These are phyloP conservation scores for Phoeniculus purpureus DNA, from an alignment of 2,797 vertebrate genomes.

Conservation along the genomic window DNA sequence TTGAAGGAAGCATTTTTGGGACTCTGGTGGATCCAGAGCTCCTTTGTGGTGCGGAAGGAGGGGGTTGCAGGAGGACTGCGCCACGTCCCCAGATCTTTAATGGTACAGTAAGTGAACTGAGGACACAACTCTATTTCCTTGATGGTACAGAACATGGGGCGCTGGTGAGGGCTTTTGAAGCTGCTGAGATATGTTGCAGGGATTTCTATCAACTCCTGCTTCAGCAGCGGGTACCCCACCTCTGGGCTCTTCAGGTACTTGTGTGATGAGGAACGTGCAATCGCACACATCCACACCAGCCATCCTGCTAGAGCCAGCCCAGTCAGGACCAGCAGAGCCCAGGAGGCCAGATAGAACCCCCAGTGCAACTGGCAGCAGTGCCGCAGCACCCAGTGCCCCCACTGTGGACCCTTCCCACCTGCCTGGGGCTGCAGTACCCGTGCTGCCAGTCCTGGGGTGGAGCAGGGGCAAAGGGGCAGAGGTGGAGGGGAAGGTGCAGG, in stretches of 20 bases:
- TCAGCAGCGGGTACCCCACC: neutral
- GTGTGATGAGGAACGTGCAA: neutral
- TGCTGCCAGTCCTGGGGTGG: rapidly evolving
- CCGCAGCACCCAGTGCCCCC: neutral
- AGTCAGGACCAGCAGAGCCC: neutral
- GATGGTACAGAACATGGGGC: constrained; percentile 33
- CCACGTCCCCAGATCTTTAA: constrained; percentile 42
- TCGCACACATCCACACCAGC: constrained; percentile 22
- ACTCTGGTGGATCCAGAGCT: constrained; percentile 23
- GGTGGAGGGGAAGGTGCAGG: neutral
- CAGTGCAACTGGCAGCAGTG: constrained; percentile 50
- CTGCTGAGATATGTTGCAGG: neutral
- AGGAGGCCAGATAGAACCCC: constrained; percentile 10
- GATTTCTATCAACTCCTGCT: neutral
- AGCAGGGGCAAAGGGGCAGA: neutral
- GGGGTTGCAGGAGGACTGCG: neutral
- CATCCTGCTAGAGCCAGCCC: neutral
- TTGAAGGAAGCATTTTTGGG: neutral
- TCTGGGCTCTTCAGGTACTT: neutral
- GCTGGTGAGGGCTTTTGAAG: neutral
- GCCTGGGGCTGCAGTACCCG: rapidly evolving
- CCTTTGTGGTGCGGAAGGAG: constrained; percentile 49
- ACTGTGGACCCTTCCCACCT: neutral
- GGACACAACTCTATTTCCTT: constrained; percentile 51
- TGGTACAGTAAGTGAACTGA: constrained; percentile 39